Evolutionary conservation across 2,113 vertebrate genomes (phyloP).

Genomic region (Bufo gargarizans): DNA sequence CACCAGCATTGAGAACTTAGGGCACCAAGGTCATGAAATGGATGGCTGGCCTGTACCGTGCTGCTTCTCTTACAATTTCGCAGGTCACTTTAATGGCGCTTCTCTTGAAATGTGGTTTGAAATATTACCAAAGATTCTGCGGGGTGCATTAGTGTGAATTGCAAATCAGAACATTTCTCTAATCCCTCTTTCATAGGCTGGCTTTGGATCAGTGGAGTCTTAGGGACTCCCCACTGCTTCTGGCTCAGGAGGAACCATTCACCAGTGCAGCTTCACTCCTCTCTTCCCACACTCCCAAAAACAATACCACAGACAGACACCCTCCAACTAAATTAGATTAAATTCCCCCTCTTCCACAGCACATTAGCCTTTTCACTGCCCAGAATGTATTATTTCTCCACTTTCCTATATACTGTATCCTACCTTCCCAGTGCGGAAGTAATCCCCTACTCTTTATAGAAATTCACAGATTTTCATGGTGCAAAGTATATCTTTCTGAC

Average conservation of each 20-base stretch:
- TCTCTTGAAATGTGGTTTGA: conserved; percentile 80
- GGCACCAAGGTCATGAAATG: conserved; percentile 60
- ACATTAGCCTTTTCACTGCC: conserved; percentile 94
- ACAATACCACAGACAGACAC: conserved; percentile 82
- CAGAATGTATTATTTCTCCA: conserved; percentile 74
- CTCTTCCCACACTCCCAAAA: conserved; percentile 97
- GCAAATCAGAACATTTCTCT: conserved; percentile 93
- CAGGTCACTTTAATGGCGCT: conserved; percentile 71
- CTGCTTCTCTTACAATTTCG: conserved; percentile 65
- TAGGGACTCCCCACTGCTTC: conserved; percentile 94
- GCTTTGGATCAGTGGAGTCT: conserved; percentile 87
- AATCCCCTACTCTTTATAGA: not conserved
- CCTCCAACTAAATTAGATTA: conserved; percentile 99
- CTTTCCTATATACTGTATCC: conserved; percentile 70
- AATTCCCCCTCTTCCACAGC: conserved; percentile 85
- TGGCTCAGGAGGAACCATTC: conserved; percentile 92
- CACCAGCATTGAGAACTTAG: not conserved
- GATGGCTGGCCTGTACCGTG: conserved; percentile 59
- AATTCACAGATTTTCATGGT: conserved; percentile 14
- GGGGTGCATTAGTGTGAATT: conserved; percentile 95
- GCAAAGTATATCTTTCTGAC: not conserved
- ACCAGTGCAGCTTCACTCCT: conserved; percentile 81
- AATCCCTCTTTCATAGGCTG: conserved; percentile 97
- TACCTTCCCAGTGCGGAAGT: conserved; percentile 48
- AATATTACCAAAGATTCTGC: conserved; percentile 89